These are phyloP conservation scores for Chrysochloris asiatica DNA, from an alignment of 2,113 vertebrate genomes.

Conservation along the genomic window DNA sequence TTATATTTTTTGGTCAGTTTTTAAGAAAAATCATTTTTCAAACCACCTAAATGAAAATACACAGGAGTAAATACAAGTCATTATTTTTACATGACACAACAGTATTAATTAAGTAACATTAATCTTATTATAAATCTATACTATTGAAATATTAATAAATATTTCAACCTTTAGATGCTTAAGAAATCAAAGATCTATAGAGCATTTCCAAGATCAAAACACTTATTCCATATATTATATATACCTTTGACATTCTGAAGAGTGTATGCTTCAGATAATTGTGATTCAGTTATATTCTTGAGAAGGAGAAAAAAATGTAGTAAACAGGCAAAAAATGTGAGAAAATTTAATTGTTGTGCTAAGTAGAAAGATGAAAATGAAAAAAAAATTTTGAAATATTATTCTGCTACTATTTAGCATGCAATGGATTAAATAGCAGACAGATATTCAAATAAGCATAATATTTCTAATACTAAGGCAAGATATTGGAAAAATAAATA, in stretches of 20 bases:
- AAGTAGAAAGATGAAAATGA: background rate
- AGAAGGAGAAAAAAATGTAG: background rate
- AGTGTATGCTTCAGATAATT: background rate
- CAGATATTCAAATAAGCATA: background rate
- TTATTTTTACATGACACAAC: background rate
- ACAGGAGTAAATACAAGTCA: background rate
- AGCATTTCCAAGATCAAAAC: background rate
- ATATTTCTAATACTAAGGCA: background rate
- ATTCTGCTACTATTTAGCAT: background rate
- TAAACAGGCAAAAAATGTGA: background rate
- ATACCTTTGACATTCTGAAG: constrained; percentile 29
- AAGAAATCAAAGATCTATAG: background rate
- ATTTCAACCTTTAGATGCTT: background rate
- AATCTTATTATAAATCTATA: constrained; percentile 12
- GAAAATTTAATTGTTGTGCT: background rate
- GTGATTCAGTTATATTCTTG: background rate
- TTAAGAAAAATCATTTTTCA: constrained; percentile 52
- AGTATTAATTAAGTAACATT: background rate
- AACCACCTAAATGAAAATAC: constrained; percentile 15
- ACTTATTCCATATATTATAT: background rate
- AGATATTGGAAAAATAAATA: background rate
- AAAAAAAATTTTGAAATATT: constrained; percentile 1
- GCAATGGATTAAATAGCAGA: background rate
- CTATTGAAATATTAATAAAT: background rate
- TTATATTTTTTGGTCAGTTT: constrained; percentile 32